Evolutionary conservation across 2,113 vertebrate genomes (phyloP).

Genomic region (Chionomys nivalis): DNA sequence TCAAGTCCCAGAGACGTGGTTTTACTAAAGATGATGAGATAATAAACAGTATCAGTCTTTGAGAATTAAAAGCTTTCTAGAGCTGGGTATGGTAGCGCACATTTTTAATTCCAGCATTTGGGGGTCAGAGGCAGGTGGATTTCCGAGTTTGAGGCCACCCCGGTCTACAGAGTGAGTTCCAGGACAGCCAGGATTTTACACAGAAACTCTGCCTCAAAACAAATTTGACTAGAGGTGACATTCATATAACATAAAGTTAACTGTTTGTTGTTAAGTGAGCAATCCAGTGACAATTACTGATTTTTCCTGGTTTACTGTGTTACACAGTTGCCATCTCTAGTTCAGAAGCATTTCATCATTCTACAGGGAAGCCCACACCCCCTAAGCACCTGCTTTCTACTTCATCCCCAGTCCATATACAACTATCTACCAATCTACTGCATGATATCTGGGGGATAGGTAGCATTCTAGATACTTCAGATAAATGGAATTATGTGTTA

Average conservation of each 20-base stretch:
- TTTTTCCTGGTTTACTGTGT: neutral
- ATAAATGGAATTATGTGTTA: neutral
- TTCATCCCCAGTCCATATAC: neutral
- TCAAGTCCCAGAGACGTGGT: neutral
- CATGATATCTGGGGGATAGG: neutral
- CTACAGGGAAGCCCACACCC: neutral
- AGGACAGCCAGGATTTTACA: neutral
- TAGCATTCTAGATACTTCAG: neutral
- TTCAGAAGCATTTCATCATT: conserved; percentile 5
- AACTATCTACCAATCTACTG: neutral
- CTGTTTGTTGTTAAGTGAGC: neutral
- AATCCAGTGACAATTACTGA: neutral
- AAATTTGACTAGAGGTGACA: neutral
- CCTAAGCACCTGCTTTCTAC: neutral
- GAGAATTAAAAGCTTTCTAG: neutral
- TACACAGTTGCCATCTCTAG: neutral
- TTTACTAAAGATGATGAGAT: neutral
- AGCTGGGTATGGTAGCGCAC: neutral
- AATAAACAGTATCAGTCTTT: neutral
- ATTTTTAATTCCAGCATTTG: neutral
- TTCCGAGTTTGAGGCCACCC: neutral
- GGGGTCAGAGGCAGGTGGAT: neutral
- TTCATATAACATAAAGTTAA: neutral
- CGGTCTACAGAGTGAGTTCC: neutral
- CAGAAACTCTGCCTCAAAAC: neutral